Evolutionary conservation across 2,797 vertebrate genomes (phyloP), one percentile per base, ranked within the genome.

Genomic region (Syndactyla subalaris): DNA sequence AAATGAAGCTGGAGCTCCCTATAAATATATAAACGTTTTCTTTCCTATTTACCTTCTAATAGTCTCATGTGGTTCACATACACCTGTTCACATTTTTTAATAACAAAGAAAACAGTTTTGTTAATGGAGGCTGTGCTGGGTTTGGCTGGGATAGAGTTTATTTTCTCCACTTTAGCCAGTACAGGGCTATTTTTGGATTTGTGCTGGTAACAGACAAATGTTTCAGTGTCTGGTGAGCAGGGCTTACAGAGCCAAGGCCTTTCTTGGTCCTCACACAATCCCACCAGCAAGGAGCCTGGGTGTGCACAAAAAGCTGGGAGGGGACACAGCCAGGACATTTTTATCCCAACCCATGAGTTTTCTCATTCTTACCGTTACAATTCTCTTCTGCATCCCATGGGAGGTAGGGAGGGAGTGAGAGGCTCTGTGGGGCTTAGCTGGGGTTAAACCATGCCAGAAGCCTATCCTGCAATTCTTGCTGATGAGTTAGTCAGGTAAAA

Each of bases 351-450:
- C 21, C 41, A 49, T 5, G 19, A 49, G 8, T 17, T 14, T 78
- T 77, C 26, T 59, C 30, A 54, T 59, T 66, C 34, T 39, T 32
- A 27, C n/a, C 14, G 10, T 59, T 72, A 38, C 4, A 26, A 32
- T 29, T 78, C 34, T 34, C 52, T 39, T 14, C 7, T 9, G 24
- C 22, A n/a, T 26, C 30, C 10, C 19, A 16, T 2, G 1, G 4
- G 4, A 32, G 7, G 8, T 1, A n/a, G 21, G 12, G 57, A 55
- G 58, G 9, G 27, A 57, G 3, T 1, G 18, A 62, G 36, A 2
- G 2, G 41, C 21, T 51, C 38, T 7, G 8, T 22, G 29, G 22
- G 10, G 16, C 12, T 82, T 9, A 32, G 13, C 0, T 32, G 34
- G 15, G 27, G 17, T 73, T 45, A 54, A 43, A 34, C 8, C 62